Base-by-base conservation (phyloP, 2,888 invertebrate species). In the Zaprionus lineosus region DNA sequence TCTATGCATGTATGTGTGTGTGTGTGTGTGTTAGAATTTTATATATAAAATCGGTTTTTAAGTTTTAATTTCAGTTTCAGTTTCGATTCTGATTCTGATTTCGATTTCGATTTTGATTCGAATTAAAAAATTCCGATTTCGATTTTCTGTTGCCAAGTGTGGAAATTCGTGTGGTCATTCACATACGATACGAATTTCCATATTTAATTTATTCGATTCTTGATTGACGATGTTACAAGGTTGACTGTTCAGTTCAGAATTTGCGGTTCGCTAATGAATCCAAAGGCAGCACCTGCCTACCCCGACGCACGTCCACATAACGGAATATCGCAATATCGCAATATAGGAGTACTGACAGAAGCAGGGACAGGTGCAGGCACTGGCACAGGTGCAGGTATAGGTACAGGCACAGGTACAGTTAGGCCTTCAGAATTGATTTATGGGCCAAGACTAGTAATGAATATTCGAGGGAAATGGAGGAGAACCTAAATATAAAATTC, bases 181-280 rank as follows among this genome's bases (percentile, higher is more conserved):
- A 24, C 24, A 29, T 24, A 24, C 8, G n/a, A 24, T 24, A 12
- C 9, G 8, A 39, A 84, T 85, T 79, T 72, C 37, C 76, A 79
- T 85, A 61, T 33, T 5, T 46, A 79, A 83, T 83, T 31, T 79
- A 79, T 79, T 40, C 72, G 59, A 7, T 7, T 19, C 52, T 21
- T 46, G 51, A 31, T 52, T 19, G 44, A 0, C 51, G 8, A 63
- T 62, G 71, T 57, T 67, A 46, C 50, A 50, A 57, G 74, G 76
- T 75, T n/a, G 44, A 62, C 24, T 46, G 41, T 56, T 43, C 31
- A 37, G 55, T 19, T 53, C 8, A 31, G 46, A 19, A 29, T 29
- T 33, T 37, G 1, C 11, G 28, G 11, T 16, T 14, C 11, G 37
- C 11, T 31, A 71, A 44, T 48, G 51, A 51, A 26, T 16, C 12